Conservation (phyloP, 2,797 vertebrate species). For the Hoplostethus mediterraneus region DNA sequence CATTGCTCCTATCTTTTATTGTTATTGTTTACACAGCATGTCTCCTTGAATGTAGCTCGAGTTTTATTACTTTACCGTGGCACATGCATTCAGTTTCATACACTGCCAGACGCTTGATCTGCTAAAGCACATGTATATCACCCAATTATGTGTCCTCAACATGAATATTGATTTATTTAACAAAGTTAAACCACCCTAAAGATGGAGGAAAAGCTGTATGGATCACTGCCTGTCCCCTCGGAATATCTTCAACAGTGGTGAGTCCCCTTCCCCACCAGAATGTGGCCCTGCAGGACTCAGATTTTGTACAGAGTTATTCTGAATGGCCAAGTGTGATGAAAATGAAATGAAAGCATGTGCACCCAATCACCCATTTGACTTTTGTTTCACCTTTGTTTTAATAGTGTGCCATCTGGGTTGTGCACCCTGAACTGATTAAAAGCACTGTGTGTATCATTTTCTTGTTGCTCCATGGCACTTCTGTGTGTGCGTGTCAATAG, state of each 20-base stretch:
- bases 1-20: constrained; percentile 22
- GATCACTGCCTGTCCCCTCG: constrained; percentile 86
- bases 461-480: background rate
- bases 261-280: constrained; percentile 77
- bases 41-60: background rate
- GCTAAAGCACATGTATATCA: constrained; percentile 38
- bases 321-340: constrained; percentile 62
- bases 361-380: constrained; percentile 2
- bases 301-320: constrained; percentile 29
- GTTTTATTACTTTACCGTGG: constrained; percentile 32
- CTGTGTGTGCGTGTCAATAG: background rate
- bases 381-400: constrained; percentile 32
- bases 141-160: constrained; percentile 64
- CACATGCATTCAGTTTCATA: constrained; percentile 59
- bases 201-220: constrained; percentile 88
- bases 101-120: constrained; percentile 49
- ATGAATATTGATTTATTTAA: constrained; percentile 79
- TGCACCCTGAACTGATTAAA: background rate
- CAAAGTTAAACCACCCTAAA: constrained; percentile 80
- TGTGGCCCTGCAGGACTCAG: constrained; percentile 56
- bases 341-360: constrained; percentile 75
- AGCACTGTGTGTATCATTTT: background rate
- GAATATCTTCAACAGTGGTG: constrained; percentile 90
- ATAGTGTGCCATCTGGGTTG: constrained; percentile 4
- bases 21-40: background rate